Evolutionary conservation across 2,113 vertebrate genomes (phyloP), one percentile per base, ranked within the genome.

Genomic region (Coracopsis vasa): DNA sequence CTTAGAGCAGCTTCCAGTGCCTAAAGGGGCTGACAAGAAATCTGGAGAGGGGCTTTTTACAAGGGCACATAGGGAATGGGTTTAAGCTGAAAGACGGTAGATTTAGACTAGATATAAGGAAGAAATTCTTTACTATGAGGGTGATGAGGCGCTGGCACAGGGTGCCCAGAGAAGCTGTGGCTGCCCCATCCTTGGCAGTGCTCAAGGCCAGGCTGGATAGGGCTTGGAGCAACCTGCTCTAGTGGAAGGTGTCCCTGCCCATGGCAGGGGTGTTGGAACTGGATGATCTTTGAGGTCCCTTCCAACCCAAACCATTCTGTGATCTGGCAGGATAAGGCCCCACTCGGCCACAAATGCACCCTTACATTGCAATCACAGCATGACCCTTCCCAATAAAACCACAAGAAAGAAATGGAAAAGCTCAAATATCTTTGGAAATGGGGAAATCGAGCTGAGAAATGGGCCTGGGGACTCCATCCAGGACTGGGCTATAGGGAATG

Each of bases 311-410:
- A 15, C 13, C 13, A 23, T 10, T 35, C 56, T 58, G 33, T n/a
- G 56, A 58, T 47, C 19, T 0, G 0, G 11, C 29, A 61, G 44
- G 28, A 1, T 53, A 50, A 67, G 16, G n/a, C 23, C 41, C 41
- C 1, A 17, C 48, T 48, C 1, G 2, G 10, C 35, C 20, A 50
- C 21, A 11, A 9, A 3, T 2, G 0, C 35, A 16, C 17, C 3
- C 33, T 50, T 58, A 37, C 17, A 5, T 6, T 42, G 42, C 29
- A 73, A 17, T 29, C 2, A 0, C 47, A 31, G 51, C 13, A 2
- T 16, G 37, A 85, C 9, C 9, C 0, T 47, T 86, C 37, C 53
- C 2, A 3, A 24, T 15, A 39, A 71, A 78, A 24, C 0, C 7
- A 47, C 27, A 44, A 62, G 17, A 69, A 87, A 58, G 29, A 51